Percentiles rank a stretch among this genome's conserved stretches.
These are phyloP conservation scores for Thera obeliscata DNA, from an alignment of 2,888 invertebrate species.

Conservation along the genomic window DNA sequence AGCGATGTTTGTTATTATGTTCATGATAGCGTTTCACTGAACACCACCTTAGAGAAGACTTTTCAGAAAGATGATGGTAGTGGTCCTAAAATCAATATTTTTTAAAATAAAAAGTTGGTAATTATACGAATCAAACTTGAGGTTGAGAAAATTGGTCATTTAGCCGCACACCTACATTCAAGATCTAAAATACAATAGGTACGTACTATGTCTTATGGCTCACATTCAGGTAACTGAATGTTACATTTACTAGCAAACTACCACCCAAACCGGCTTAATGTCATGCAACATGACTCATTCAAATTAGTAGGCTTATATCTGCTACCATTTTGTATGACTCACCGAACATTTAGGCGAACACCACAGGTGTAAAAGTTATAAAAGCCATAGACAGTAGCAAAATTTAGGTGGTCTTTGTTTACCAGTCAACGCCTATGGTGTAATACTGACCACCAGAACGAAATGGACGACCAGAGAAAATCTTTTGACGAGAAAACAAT, in stretches of 20 bases:
- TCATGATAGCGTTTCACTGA: too few relatives aligned
- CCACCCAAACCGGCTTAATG: constrained; percentile 33
- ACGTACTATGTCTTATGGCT: background rate
- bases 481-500: constrained; percentile 76
- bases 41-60: too few relatives aligned
- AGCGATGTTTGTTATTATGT: too few relatives aligned
- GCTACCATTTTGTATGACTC: constrained; percentile 42
- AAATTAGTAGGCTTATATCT: constrained; percentile 18
- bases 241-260: constrained; percentile 9
- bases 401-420: constrained; percentile 67
- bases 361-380: constrained; percentile 46
- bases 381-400: constrained; percentile 59
- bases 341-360: constrained; percentile 51
- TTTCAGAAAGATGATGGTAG: too few relatives aligned
- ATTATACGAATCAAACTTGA: too few relatives aligned
- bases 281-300: constrained; percentile 33
- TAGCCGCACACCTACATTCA: too few relatives aligned
- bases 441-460: constrained; percentile 57
- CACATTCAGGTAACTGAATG: background rate
- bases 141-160: too few relatives aligned
- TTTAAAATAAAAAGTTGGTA: too few relatives aligned
- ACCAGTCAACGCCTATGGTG: constrained; percentile 64
- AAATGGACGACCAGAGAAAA: constrained; percentile 74
- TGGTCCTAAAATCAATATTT: too few relatives aligned
- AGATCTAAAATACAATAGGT: constrained; percentile 2